phyloP scores from a whole-genome alignment of 2,797 vertebrate species.

The Gymnoscopelus microlampas region DNA sequence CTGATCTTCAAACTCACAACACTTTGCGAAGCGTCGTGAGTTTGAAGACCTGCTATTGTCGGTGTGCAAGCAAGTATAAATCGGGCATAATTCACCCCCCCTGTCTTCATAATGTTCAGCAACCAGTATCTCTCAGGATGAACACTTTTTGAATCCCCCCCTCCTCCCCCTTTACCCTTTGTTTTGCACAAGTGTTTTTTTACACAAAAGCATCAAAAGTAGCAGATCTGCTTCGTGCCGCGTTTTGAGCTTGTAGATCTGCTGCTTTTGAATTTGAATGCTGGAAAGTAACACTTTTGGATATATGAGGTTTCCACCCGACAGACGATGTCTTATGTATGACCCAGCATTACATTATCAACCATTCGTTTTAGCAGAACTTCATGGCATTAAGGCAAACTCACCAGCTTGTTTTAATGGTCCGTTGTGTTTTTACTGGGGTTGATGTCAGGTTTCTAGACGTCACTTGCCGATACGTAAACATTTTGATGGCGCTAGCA shows the following conservation, averaged over 20 bases:
- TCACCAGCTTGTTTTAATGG: slow-evolving; percentile 68
- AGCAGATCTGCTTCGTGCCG: no score
- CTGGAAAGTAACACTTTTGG: no score
- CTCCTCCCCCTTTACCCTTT: not conserved
- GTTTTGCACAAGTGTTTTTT: not conserved
- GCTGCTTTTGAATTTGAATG: no score
- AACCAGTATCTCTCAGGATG: not conserved
- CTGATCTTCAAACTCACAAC: no score
- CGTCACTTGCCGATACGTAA: slow-evolving; percentile 42
- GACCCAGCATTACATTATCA: slow-evolving; percentile 71
- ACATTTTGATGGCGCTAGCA: not conserved
- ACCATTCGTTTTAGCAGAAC: slow-evolving; percentile 53
- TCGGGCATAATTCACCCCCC: no score
- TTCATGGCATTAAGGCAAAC: slow-evolving; percentile 72
- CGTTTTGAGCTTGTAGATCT: no score
- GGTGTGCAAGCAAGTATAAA: no score
- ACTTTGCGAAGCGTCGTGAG: no score
- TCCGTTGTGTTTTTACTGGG: slow-evolving; percentile 48
- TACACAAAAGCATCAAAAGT: no score
- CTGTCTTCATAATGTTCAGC: not conserved
- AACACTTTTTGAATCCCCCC: not conserved
- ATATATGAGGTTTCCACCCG: no score
- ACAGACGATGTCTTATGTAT: slow-evolving; percentile 42
- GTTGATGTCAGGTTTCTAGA: slow-evolving; percentile 40
- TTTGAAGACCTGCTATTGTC: no score